Evolutionary conservation across 2,888 invertebrate genomes (phyloP), one percentile per base, ranked within the genome.

Genomic region (Aphidoletes aphidimyza): DNA sequence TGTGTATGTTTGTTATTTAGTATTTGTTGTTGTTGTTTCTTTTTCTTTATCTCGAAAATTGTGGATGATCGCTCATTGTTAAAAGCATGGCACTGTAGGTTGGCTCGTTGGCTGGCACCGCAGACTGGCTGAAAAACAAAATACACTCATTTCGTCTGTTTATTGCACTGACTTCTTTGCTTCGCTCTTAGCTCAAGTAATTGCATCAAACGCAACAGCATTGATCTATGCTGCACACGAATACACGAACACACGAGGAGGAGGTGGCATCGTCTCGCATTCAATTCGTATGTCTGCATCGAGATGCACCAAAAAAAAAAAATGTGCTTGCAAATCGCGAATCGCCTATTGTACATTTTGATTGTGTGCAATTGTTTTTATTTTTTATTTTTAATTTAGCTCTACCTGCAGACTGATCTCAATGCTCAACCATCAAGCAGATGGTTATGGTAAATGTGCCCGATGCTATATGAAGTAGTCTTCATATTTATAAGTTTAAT

Each of bases 371-470:
- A n/a, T n/a, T n/a, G n/a, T n/a, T n/a, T n/a, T n/a, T n/a, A n/a
- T n/a, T n/a, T n/a, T n/a, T n/a, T n/a, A n/a, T n/a, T n/a, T n/a
- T n/a, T n/a, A n/a, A n/a, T n/a, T n/a, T n/a, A n/a, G n/a, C n/a
- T n/a, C n/a, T n/a, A n/a, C 26, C 30, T 30, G 14, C 54, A 69
- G 34, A 30, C 69, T 69, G 69, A 69, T 69, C 69, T 69, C 69
- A n/a, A 69, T 69, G 69, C 34, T 69, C 69, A 69, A 69, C 30
- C 69, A 69, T 69, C 69, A 69, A 69, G 22, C 54, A 22, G 54
- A 54, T 54, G 54, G 22, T 54, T 54, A 69, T 69, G 69, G 30
- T 69, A 54, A 54, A 54, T 54, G 54, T 22, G 19, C 69, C 30
- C 69, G 34, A 69, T 69, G 54, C 69, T 30, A 69, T 34, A 11